Base-by-base conservation (phyloP, 2,888 invertebrate species). In the Troides aeacus region DNA sequence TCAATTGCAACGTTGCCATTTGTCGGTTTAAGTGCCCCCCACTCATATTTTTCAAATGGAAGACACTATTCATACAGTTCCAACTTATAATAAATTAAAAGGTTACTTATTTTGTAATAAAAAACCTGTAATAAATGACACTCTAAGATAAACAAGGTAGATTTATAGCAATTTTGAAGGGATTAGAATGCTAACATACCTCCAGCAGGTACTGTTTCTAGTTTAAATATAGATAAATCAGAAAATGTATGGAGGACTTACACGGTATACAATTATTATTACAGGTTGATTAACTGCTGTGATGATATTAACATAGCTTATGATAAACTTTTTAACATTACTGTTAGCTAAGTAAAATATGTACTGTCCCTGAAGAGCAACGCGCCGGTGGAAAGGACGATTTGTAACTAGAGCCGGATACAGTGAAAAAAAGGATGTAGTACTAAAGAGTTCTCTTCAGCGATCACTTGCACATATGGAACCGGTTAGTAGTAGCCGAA, bases 1-100 rank as follows among this genome's bases (percentile, higher is more conserved):
- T 92, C 92, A 91, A 90, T 90, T 88, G 89, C 92, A 92, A 85
- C 84, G 85, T 82, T 81, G 86, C 92, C 85, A 90, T 92, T 92
- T 91, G 89, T 92, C 89, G 83, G 81, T 85, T 89, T 90, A 89
- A 92, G 88, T 91, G 84, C 88, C 84, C 50, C 58, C 70, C 72
- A 74, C 74, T 77, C 79, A 81, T 87, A 87, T 85, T 85, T 87
- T 85, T 83, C 78, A 73, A 76, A 76, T 79, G 84, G 84, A 87
- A 88, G 81, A 82, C 76, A 81, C 79, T 80, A 79, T 81, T 75
- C 77, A 74, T 76, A 75, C 68, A 68, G 61, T 68, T 60, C 59
- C 72, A 61, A 46, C 56, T 77, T 75, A 75, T 73, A 67, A 64
- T 30, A 66, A 30, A 63, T 62, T 17, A 74, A 74, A 56, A 42